phyloP scores from a whole-genome alignment of 2,888 invertebrate genomes.

The Monoplex corrugatus region DNA sequence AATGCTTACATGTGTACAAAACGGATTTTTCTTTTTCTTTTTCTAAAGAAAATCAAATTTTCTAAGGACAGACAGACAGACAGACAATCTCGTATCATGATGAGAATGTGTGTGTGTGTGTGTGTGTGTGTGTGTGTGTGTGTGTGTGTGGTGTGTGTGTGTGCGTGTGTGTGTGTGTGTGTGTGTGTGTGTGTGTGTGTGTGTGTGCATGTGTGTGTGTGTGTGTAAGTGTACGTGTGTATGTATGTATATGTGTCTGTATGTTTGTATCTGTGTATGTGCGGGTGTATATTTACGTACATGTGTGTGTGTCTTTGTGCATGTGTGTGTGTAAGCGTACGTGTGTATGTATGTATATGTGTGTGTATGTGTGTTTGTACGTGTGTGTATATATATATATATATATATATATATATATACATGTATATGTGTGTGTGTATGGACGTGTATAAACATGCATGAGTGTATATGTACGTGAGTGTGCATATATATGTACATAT shows the following conservation, averaged over 20 bases:
- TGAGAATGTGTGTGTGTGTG: background rate
- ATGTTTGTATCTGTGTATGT: background rate
- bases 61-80: no score
- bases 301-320: background rate
- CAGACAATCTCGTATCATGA: no score
- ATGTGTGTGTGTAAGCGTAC: background rate
- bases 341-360: constrained; percentile 9
- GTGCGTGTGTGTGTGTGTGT: constrained; percentile 13
- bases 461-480: background rate
- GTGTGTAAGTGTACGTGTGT: background rate
- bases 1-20: no score
- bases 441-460: background rate
- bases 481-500: background rate
- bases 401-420: background rate
- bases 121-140: no score
- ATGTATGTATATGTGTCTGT: background rate
- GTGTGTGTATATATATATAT: background rate
- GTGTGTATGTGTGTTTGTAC: background rate
- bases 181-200: constrained; percentile 13
- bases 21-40: no score
- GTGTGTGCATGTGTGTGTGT: constrained; percentile 1
- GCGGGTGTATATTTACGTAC: background rate
- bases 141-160: no score
- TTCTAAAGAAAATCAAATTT: no score
- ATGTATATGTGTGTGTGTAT: constrained; percentile 1